Evolutionary conservation across 2,113 vertebrate genomes (phyloP).

Genomic region (Pelecanus crispus): DNA sequence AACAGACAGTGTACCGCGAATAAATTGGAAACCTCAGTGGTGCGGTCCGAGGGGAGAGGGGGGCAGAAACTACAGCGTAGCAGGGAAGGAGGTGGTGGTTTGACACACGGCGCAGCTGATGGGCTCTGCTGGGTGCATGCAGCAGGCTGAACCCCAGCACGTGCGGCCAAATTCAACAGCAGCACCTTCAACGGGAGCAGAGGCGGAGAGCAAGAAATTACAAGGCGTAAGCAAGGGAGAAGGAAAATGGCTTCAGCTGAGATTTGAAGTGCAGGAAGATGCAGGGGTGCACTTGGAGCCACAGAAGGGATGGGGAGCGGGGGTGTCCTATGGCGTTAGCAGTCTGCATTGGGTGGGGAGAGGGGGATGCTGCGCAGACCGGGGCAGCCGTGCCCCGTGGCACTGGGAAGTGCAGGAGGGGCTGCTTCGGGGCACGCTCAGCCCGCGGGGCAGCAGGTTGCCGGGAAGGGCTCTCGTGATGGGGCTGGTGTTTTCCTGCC

Average conservation of each 20-base stretch:
- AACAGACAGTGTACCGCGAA: background rate
- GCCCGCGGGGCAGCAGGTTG: background rate
- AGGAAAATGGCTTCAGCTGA: background rate
- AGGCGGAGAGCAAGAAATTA: background rate
- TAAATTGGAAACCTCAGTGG: background rate
- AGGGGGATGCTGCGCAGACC: background rate
- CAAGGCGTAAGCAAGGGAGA: background rate
- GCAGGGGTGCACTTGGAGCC: background rate
- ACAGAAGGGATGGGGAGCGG: background rate
- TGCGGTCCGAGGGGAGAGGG: background rate
- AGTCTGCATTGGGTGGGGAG: background rate
- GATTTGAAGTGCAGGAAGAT: background rate
- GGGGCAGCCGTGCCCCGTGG: background rate
- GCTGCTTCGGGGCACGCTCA: background rate
- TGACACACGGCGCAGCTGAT: background rate
- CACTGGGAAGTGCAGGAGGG: background rate
- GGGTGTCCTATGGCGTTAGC: background rate
- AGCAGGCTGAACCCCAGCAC: background rate
- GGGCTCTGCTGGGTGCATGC: background rate
- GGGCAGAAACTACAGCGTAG: background rate
- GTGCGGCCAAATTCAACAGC: background rate
- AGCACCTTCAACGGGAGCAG: background rate
- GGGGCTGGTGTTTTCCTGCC: background rate
- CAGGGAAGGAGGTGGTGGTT: background rate
- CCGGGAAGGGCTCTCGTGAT: rapidly evolving